Evolutionary conservation across 2,113 vertebrate genomes (phyloP).

Genomic region (Pollimyrus isidori): DNA sequence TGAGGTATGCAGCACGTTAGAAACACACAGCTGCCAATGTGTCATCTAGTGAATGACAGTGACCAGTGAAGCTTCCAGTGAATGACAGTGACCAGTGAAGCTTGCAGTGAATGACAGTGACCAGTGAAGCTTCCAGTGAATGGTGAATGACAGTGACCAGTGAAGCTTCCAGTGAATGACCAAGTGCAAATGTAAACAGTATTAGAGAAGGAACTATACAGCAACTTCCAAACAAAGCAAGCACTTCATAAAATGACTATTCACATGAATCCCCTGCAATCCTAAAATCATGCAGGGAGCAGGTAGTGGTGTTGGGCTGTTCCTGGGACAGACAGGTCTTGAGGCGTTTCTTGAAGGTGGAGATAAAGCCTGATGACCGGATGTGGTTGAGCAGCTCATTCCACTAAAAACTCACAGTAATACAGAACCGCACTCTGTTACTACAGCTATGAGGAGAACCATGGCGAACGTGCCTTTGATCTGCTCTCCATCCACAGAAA

Average conservation of each 20-base stretch:
- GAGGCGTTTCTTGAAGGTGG: not conserved
- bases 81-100: not conserved
- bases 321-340: not conserved
- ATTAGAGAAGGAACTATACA: not conserved
- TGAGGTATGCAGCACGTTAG: not conserved
- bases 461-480: not conserved
- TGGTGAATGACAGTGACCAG: not conserved
- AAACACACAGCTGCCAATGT: not conserved
- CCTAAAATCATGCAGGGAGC: not conserved
- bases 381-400: not conserved
- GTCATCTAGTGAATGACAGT: not conserved
- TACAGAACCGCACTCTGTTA: conserved; percentile 6
- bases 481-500: not conserved
- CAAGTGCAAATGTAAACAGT: not conserved
- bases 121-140: not conserved
- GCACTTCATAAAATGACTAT: not conserved
- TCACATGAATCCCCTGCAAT: not conserved
- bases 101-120: not conserved
- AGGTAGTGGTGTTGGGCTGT: not conserved
- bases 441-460: not conserved
- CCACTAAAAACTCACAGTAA: conserved; percentile 15
- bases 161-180: not conserved
- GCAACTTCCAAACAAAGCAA: not conserved
- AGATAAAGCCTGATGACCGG: not conserved
- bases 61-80: not conserved